phyloP scores from a whole-genome alignment of 2,797 vertebrate species.

The Acropternis orthonyx region DNA sequence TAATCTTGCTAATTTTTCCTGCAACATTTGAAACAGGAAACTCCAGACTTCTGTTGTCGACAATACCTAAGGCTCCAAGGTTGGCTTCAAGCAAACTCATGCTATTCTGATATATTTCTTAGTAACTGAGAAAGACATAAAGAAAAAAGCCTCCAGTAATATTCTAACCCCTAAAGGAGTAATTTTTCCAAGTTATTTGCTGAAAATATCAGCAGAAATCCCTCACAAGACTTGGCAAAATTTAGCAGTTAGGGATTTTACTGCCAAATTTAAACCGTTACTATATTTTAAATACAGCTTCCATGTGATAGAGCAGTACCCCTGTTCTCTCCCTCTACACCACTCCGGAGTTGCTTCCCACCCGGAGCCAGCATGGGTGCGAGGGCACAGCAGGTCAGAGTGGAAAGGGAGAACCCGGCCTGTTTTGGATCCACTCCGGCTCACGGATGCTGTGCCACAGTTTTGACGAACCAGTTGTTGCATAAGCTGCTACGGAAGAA shows the following conservation, averaged over 20 bases:
- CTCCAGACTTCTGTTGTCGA: rapidly evolving
- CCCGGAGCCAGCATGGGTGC: rapidly evolving
- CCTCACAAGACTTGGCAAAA: neutral
- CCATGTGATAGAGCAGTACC: neutral
- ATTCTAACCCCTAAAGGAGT: neutral
- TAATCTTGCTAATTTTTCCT: neutral
- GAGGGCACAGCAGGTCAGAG: neutral
- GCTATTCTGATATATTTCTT: neutral
- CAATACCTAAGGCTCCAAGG: neutral
- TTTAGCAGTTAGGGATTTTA: neutral
- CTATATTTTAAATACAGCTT: neutral
- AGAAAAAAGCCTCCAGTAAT: neutral
- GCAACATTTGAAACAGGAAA: neutral
- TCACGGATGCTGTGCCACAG: neutral
- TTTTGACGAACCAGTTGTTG: neutral
- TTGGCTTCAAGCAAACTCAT: neutral
- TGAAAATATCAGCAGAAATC: neutral
- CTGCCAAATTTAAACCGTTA: neutral
- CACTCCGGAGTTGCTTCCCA: neutral
- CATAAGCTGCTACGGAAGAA: neutral
- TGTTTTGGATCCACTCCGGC: neutral
- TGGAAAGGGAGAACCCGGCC: neutral
- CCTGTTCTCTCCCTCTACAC: neutral
- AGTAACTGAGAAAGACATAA: neutral
- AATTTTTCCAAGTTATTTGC: neutral